Percentiles rank a stretch among this genome's conserved stretches.
Evolutionary conservation across 1,140 invertebrate genomes (phyloP).

Genomic region (Rhopalosiphum maidis): DNA sequence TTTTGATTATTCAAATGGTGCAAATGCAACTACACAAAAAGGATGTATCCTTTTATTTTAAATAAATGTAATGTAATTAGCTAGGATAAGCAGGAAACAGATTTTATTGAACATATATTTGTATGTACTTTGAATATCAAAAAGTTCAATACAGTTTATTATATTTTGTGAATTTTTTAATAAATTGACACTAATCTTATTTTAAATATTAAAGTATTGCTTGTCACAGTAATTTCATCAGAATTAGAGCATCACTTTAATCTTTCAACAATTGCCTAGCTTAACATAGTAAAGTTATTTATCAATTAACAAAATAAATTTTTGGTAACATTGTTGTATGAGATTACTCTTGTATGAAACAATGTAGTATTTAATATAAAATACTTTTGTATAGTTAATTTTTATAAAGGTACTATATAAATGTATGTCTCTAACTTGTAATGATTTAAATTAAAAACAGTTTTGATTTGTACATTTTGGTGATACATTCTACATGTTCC

Average conservation of each 20-base stretch:
- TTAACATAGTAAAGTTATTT: too few relatives aligned
- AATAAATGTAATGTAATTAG: not conserved
- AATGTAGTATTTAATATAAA: not conserved
- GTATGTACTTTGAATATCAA: not conserved
- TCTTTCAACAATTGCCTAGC: not conserved
- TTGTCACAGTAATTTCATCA: too few relatives aligned
- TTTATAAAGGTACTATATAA: not conserved
- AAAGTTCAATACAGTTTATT: not conserved
- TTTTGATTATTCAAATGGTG: slow-evolving; percentile 33
- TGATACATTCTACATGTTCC: not conserved
- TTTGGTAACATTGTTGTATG: not conserved
- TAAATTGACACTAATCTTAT: not conserved
- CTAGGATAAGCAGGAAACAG: not conserved
- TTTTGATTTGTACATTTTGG: not conserved
- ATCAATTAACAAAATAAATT: too few relatives aligned
- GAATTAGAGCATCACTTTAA: not conserved
- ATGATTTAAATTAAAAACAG: not conserved
- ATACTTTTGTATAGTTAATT: not conserved
- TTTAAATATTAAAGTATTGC: too few relatives aligned
- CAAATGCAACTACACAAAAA: not conserved
- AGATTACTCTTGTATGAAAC: too few relatives aligned
- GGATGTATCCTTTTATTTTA: slow-evolving; percentile 44
- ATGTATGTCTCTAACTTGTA: not conserved
- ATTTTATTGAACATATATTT: not conserved
- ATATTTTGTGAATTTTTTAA: not conserved